phyloP scores from a whole-genome alignment of 2,797 vertebrate species.

The Remorina albescens region DNA sequence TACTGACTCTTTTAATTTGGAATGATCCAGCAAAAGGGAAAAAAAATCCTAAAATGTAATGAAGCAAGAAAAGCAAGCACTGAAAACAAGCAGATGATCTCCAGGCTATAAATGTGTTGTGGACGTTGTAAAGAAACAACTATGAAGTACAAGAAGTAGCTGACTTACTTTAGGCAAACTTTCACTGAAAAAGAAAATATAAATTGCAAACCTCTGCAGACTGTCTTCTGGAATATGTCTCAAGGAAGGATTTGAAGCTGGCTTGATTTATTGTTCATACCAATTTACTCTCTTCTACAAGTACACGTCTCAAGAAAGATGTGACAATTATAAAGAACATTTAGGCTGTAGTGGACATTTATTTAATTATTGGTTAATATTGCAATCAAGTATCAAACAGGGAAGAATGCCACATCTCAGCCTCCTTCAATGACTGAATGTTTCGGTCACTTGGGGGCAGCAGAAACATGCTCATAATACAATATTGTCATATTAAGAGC shows the following conservation, averaged over 20 bases:
- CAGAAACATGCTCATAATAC: not conserved
- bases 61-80: conserved; percentile 5
- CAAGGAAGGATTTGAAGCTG: conserved; percentile 10
- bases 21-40: conserved; percentile 18
- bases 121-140: conserved; percentile 32
- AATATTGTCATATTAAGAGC: not conserved
- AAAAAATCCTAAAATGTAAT: conserved; percentile 19
- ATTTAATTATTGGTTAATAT: not conserved
- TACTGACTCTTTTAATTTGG: conserved; percentile 25
- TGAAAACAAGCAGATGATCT: conserved; percentile 21
- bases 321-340: not conserved
- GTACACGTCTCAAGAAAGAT: not conserved
- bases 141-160: conserved; percentile 9
- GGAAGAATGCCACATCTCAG: too few species aligned
- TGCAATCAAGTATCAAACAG: not conserved
- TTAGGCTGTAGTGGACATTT: not conserved
- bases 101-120: conserved; percentile 20
- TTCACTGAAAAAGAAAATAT: conserved; percentile 7
- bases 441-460: not conserved
- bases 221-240: not conserved
- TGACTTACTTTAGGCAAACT: conserved; percentile 19
- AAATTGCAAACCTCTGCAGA: conserved; percentile 13
- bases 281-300: conserved; percentile 5
- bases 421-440: not conserved
- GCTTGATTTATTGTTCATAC: not conserved